Evolutionary conservation across 1,140 invertebrate species (phyloP).

Genomic region (Dendrolimus kikuchii): DNA sequence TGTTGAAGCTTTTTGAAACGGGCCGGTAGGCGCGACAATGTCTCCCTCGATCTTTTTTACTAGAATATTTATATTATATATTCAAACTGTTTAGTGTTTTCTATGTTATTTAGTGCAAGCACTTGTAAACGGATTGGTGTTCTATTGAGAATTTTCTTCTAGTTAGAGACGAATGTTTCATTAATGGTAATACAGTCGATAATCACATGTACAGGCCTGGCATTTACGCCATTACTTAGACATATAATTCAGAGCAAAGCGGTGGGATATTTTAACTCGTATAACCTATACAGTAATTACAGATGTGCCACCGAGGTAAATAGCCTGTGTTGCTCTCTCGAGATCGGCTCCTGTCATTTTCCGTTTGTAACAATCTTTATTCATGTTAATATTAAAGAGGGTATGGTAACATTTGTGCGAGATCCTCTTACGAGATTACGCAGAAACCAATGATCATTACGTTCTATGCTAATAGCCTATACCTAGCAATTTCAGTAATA

Average conservation of each 20-base stretch:
- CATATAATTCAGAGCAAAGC: conserved; percentile 35
- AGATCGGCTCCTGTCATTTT: conserved; percentile 47
- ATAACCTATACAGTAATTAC: conserved; percentile 54
- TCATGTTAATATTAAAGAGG: conserved; percentile 32
- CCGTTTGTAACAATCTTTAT: conserved; percentile 39
- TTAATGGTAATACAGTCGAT: conserved; percentile 26
- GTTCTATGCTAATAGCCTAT: conserved; percentile 27
- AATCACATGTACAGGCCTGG: conserved; percentile 22
- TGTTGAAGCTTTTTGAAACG: conserved; percentile 28
- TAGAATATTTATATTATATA: background rate
- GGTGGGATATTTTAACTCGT: conserved; percentile 47
- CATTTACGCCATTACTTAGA: conserved; percentile 25
- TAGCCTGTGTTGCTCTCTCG: conserved; percentile 32
- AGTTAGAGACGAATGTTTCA: conserved; percentile 7
- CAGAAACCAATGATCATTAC: conserved; percentile 23
- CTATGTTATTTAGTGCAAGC: conserved; percentile 1
- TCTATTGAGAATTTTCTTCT: conserved; percentile 12
- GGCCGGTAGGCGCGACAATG: conserved; percentile 8
- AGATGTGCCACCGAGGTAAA: conserved; percentile 51
- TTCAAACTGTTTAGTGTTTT: conserved; percentile 2
- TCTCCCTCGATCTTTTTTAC: conserved; percentile 2
- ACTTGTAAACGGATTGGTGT: conserved; percentile 10
- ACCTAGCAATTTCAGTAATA: conserved; percentile 28
- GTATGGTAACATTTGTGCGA: conserved; percentile 15
- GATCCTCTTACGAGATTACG: conserved; percentile 29